These are phyloP conservation scores for Falco punctatus DNA, from an alignment of 2,113 vertebrate species.

Conservation along the genomic window DNA sequence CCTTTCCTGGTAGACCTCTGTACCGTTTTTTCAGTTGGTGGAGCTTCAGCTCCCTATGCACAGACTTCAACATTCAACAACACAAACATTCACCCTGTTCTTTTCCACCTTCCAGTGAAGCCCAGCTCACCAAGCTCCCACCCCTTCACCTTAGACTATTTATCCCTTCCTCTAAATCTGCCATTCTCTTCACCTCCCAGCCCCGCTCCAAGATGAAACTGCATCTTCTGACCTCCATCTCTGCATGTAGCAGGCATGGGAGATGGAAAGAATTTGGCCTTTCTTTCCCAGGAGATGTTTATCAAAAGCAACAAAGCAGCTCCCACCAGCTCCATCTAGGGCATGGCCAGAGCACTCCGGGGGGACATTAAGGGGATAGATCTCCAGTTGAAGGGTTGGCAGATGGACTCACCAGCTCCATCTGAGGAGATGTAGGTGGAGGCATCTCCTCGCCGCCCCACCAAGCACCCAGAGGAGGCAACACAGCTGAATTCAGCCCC, in stretches of 20 bases:
- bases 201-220: neutral
- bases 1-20: neutral
- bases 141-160: neutral
- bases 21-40: neutral
- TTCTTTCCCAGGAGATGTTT: neutral
- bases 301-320: neutral
- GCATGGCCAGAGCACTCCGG: neutral
- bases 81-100: fast-evolving
- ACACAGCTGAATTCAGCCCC: neutral
- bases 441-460: fast-evolving
- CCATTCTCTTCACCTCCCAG: neutral
- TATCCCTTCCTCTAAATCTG: neutral
- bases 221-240: neutral
- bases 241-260: fast-evolving
- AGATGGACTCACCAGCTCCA: neutral
- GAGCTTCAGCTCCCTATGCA: neutral
- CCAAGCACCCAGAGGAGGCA: neutral
- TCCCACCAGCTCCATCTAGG: neutral
- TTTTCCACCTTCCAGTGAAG: neutral
- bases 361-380: neutral
- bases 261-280: neutral
- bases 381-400: neutral
- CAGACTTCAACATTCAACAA: neutral
- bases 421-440: neutral
- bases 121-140: neutral